Conservation (phyloP, 2,888 invertebrate genomes). For the Marronus borbonicus region DNA sequence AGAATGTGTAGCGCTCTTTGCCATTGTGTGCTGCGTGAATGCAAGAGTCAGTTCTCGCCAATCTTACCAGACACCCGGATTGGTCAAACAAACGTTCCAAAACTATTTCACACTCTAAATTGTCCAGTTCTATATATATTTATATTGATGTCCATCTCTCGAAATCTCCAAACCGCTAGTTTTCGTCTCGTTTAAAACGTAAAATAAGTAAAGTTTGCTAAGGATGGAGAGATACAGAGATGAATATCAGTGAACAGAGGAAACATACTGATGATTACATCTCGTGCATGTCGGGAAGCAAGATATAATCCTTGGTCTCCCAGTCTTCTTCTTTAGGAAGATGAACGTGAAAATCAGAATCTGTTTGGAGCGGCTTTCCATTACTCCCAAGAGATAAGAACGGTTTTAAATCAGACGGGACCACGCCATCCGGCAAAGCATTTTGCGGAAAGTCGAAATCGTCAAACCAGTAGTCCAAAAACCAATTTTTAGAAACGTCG, state of each 20-base stretch:
- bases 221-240: too few species aligned
- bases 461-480: slow-evolving; percentile 72
- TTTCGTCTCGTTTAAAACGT: too few species aligned
- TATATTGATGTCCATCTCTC: too few species aligned
- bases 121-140: too few species aligned
- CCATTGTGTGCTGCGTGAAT: too few species aligned
- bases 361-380: slow-evolving; percentile 76
- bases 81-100: too few species aligned
- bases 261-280: neutral
- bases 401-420: slow-evolving; percentile 72
- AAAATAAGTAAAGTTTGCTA: neutral
- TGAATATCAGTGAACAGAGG: too few species aligned
- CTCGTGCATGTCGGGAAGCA: slow-evolving; percentile 68
- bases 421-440: slow-evolving; percentile 72
- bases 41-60: too few species aligned
- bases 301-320: slow-evolving; percentile 80
- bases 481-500: slow-evolving; percentile 73
- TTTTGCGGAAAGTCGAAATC: slow-evolving; percentile 78
- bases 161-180: too few species aligned
- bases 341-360: slow-evolving; percentile 72
- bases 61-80: too few species aligned
- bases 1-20: too few species aligned
- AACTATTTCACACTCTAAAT: too few species aligned
- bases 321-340: slow-evolving; percentile 75
- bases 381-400: slow-evolving; percentile 77